Base-by-base conservation (phyloP, 2,888 invertebrate species). In the Vesta saturnalis region DNA sequence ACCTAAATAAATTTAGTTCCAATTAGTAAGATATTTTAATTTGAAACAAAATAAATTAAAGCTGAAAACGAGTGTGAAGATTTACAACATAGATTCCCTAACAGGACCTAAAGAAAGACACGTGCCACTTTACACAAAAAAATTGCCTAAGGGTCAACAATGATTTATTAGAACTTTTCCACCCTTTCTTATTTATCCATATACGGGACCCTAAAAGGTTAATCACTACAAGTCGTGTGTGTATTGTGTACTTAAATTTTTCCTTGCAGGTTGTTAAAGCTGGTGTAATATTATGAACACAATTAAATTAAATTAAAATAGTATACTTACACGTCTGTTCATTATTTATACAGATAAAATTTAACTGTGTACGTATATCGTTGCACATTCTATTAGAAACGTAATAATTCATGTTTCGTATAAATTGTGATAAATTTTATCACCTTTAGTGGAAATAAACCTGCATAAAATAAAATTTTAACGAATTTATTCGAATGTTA, bases 161-260 rank as follows among this genome's bases (percentile, higher is more conserved):
- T 12, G 12, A 52, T 52, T 52, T 52, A 52, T 52, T 19, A 52
- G n/a, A n/a, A n/a, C n/a, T n/a, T n/a, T n/a, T n/a, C 19, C 18
- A 57, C 61, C 67, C 67, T 39, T 58, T 1, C n/a, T 18, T 21
- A 22, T 4, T 39, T 54, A 63, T 67, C 55, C 58, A 43, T 30
- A 46, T 62, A 67, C 55, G 67, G 67, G 67, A 67, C 67, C 67
- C 59, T 58, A 49, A 54, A 55, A 56, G 21, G 22, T 22, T 54
- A 55, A 61, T 61, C 22, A 19, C 15, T 14, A 46, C 6, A 46
- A 47, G 60, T 54, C 60, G 65, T 60, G 65, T 65, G 65, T 60
- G 52, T 21, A 54, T 65, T 60, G 60, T 54, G 19, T 49, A 59
- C 59, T 3, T 55, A 16, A 19, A 58, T 16, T 58, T n/a, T 59